phyloP scores from a whole-genome alignment of 2,113 vertebrate species.

The Aldabrachelys gigantea region DNA sequence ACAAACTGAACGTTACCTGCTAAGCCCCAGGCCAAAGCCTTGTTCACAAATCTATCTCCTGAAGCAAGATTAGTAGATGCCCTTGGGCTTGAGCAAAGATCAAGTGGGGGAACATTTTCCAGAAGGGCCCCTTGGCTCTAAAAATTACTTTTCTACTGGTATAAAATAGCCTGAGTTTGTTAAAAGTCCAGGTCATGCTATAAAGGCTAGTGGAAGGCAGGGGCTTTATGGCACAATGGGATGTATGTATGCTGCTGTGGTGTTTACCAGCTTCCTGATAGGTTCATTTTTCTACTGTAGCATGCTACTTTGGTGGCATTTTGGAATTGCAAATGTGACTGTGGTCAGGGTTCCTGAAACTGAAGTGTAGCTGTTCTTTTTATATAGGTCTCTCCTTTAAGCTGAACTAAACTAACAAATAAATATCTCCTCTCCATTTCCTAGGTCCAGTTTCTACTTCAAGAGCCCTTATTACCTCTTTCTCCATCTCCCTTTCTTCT shows the following conservation, averaged over 20 bases:
- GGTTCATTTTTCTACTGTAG: not conserved
- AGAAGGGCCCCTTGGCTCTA: not conserved
- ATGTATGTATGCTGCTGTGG: not conserved
- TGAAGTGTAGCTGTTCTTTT: not conserved
- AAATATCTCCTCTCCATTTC: too few species aligned
- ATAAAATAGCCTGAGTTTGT: not conserved
- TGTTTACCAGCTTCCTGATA: not conserved
- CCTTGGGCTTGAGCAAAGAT: not conserved
- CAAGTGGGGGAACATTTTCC: not conserved
- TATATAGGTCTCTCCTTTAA: too few species aligned
- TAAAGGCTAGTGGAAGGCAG: not conserved
- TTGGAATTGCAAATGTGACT: too few species aligned
- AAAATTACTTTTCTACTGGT: not conserved
- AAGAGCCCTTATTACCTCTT: not conserved
- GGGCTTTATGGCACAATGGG: not conserved
- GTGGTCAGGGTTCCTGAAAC: not conserved
- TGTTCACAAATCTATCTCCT: not conserved
- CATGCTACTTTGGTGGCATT: not conserved
- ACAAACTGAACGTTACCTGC: not conserved
- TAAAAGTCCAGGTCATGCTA: not conserved
- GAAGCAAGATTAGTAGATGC: not conserved
- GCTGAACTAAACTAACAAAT: too few species aligned
- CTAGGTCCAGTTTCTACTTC: not conserved
- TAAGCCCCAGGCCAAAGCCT: not conserved
- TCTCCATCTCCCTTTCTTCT: not conserved